Base-by-base conservation (phyloP, 2,797 vertebrate genomes). In the Lates japonicus region DNA sequence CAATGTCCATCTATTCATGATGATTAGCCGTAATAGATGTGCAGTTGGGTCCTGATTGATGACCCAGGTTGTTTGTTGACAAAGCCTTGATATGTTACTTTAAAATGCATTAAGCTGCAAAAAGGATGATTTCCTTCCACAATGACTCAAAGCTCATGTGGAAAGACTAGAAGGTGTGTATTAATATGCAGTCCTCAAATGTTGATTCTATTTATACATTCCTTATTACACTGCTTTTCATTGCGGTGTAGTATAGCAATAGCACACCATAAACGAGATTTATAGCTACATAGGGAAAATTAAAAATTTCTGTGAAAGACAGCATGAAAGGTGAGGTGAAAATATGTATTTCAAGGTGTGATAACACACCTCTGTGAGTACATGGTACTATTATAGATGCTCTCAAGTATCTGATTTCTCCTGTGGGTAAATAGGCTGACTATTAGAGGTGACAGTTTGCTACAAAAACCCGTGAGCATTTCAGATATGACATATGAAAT, bases 11-110 rank as follows among this genome's bases (percentile, higher is more conserved):
- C 83, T 75, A 82, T 83, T 89, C 80, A 61, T 11, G 0, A 37
- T 90, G 77, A 93, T 93, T 91, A 88, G 70, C 71, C 41, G 35
- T 90, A 89, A 91, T 89, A 87, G 70, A 90, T 85, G 81, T 78
- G 85, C 88, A 74, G 83, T 80, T 80, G 67, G 71, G 16, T 78
- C 82, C 75, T 66, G 77, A 83, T 83, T 84, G 55, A 80, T 84
- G 79, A 82, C 75, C 67, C 70, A 65, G 46, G 46, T 73, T 87
- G 81, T 87, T 90, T 90, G 80, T 86, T 88, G 79, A 66, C 83
- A 71, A 81, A 85, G 62, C 57, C 72, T 49, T 20, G 19, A 80
- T 74, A 22, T 4, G 0, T 73, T 80, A 20, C 77, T 68, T 84
- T 81, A 82, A 88, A 86, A 90, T 70, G 46, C 66, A 75, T 89